phyloP scores from a whole-genome alignment of 2,888 invertebrate species.

The Acanthosepion pharaonis region DNA sequence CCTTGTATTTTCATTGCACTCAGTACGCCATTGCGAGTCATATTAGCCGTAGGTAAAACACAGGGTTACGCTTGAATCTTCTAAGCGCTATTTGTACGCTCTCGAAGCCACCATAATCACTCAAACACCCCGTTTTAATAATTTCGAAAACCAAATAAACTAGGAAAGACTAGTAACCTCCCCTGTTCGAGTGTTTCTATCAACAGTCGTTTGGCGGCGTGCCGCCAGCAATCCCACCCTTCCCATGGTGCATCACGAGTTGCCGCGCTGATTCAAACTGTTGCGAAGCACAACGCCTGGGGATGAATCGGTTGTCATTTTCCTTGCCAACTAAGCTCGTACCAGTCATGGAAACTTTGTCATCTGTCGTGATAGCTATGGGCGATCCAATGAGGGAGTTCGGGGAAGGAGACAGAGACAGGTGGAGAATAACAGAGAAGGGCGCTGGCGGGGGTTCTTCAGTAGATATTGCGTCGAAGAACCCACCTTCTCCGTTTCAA shows the following conservation, averaged over 20 bases:
- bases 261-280: background rate
- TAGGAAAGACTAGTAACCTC: background rate
- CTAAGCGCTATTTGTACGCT: background rate
- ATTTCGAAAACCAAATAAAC: background rate
- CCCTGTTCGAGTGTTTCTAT: background rate
- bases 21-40: background rate
- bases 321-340: background rate
- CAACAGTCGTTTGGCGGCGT: background rate
- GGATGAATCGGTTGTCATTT: background rate
- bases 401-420: background rate
- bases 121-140: background rate
- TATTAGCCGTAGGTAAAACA: too few relatives aligned
- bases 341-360: slow-evolving; percentile 10
- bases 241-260: slow-evolving; percentile 17
- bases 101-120: background rate
- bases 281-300: background rate
- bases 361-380: background rate
- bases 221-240: background rate
- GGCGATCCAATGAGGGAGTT: background rate
- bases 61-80: background rate
- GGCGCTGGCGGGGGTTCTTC: background rate
- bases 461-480: background rate
- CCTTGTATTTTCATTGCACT: background rate
- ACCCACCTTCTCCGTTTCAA: too few relatives aligned
- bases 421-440: background rate